Conservation (phyloP, 2,888 invertebrate species). For the Diplolepis rosae region DNA sequence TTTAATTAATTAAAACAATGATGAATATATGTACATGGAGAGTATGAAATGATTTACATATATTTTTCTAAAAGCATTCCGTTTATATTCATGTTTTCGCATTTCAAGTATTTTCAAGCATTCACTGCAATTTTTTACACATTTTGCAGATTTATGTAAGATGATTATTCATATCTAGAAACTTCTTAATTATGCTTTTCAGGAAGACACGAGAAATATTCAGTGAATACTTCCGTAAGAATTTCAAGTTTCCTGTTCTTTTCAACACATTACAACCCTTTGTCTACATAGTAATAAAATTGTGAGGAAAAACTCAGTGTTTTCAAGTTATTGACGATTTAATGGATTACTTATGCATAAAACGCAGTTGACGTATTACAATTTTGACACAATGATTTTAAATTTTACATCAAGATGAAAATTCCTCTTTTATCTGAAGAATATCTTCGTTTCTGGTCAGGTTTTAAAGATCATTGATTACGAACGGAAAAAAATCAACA, state of each 20-base stretch:
- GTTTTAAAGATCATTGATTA: too few relatives aligned
- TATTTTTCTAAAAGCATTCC: too few relatives aligned
- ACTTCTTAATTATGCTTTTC: conserved; percentile 1
- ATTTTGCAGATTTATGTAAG: background rate
- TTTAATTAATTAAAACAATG: background rate
- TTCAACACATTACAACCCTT: background rate
- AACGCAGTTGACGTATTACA: background rate
- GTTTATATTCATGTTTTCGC: too few relatives aligned
- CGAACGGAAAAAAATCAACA: too few relatives aligned
- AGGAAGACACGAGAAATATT: background rate
- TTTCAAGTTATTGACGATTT: background rate
- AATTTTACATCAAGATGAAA: too few relatives aligned
- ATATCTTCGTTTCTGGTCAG: too few relatives aligned
- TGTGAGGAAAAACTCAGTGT: background rate
- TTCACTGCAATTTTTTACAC: background rate
- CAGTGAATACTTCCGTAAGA: background rate
- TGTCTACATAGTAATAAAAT: background rate
- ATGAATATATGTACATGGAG: background rate
- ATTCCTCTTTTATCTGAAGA: too few relatives aligned
- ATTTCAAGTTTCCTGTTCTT: background rate
- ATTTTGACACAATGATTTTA: too few relatives aligned
- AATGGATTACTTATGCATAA: background rate
- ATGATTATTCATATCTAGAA: background rate
- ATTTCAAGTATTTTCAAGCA: too few relatives aligned
- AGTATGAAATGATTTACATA: background rate